These are phyloP conservation scores for Ischnura elegans DNA, from an alignment of 2,888 invertebrate species.

Conservation along the genomic window DNA sequence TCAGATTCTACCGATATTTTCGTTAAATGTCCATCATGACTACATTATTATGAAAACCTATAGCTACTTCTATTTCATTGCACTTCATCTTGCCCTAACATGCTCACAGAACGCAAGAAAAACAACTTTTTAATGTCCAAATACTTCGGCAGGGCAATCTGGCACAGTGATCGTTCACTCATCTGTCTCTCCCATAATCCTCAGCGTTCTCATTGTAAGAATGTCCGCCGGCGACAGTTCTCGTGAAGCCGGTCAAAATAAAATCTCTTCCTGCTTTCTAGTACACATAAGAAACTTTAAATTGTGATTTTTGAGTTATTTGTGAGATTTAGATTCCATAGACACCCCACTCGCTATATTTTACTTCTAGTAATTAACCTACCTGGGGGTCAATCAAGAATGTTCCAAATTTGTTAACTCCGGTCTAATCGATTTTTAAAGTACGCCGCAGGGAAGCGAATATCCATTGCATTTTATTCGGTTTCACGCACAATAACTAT, in stretches of 20 bases:
- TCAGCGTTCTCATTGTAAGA: slow-evolving; percentile 71
- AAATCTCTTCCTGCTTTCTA: slow-evolving; percentile 25
- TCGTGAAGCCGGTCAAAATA: slow-evolving; percentile 64
- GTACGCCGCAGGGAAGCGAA: slow-evolving; percentile 72
- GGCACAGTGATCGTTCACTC: slow-evolving; percentile 68
- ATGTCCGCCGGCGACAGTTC: slow-evolving; percentile 70
- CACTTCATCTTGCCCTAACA: slow-evolving; percentile 52
- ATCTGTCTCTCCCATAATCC: slow-evolving; percentile 71
- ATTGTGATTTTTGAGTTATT: slow-evolving; percentile 49
- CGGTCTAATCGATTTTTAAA: slow-evolving; percentile 79
- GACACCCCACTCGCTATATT: slow-evolving; percentile 77
- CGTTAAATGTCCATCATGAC: slow-evolving; percentile 47
- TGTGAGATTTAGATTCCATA: slow-evolving; percentile 25
- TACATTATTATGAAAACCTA: slow-evolving; percentile 38
- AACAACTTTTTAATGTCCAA: slow-evolving; percentile 59
- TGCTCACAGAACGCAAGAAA: slow-evolving; percentile 54
- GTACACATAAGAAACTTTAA: neutral
- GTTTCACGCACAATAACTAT: neutral
- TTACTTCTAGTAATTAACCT: slow-evolving; percentile 76
- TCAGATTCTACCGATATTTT: slow-evolving; percentile 30
- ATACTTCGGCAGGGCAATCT: slow-evolving; percentile 58
- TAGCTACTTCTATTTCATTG: slow-evolving; percentile 33
- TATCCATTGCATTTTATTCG: slow-evolving; percentile 13
- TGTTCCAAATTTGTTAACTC: slow-evolving; percentile 80
- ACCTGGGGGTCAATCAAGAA: slow-evolving; percentile 80